These are phyloP conservation scores for Cricetomys ansorgei DNA, from an alignment of 2,113 vertebrate genomes.

Conservation along the genomic window DNA sequence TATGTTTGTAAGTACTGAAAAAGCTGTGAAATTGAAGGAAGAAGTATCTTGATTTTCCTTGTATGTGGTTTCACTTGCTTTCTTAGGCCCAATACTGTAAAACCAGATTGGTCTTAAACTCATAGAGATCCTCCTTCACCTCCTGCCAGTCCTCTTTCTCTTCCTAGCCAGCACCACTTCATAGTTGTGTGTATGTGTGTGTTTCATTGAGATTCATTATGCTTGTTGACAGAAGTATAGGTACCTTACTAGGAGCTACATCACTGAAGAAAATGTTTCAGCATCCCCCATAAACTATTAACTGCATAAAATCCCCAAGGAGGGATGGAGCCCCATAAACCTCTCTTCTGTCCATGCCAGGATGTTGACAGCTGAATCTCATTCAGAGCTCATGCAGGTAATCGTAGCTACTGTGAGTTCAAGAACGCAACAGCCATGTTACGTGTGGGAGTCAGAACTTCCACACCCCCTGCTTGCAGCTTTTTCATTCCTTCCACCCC, in stretches of 20 bases:
- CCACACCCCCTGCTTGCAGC: neutral
- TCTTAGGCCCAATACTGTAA: neutral
- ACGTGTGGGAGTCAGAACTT: neutral
- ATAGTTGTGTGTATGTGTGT: neutral
- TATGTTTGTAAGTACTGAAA: constrained; percentile 8
- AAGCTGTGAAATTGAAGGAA: neutral
- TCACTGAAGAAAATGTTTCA: neutral
- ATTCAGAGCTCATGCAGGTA: neutral
- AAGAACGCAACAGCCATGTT: neutral
- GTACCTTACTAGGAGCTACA: neutral
- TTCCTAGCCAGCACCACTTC: neutral
- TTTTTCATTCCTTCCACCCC: neutral
- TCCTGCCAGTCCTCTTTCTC: neutral
- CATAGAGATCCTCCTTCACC: neutral
- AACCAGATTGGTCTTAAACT: neutral
- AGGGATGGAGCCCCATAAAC: neutral
- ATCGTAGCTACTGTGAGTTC: neutral
- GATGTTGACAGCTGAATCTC: neutral
- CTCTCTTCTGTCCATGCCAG: neutral
- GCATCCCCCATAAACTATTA: neutral
- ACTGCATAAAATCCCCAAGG: neutral
- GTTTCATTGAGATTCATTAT: neutral
- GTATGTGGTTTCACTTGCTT: neutral
- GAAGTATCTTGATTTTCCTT: neutral
- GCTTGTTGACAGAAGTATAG: neutral